A percentile compares a stretch with the other conserved stretches of the same genome.
Evolutionary conservation across 2,888 invertebrate species (phyloP).

Genomic region (Ecliptopera silaceata): DNA sequence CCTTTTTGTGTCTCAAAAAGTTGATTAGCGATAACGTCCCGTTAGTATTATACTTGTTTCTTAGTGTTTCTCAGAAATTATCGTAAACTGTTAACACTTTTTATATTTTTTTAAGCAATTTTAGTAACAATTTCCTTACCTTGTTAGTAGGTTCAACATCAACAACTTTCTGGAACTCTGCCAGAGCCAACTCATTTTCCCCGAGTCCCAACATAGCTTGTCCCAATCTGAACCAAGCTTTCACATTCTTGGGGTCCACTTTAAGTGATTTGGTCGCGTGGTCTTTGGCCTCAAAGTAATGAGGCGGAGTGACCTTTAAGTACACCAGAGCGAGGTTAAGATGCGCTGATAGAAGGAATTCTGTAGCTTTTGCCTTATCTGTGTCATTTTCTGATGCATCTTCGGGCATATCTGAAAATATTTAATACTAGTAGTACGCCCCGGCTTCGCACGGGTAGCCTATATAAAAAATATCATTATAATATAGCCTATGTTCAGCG

Average conservation of each 20-base stretch:
- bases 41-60: too few relatives aligned
- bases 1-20: too few relatives aligned
- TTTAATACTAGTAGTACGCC: too few relatives aligned
- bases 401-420: constrained; percentile 53
- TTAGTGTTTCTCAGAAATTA: too few relatives aligned
- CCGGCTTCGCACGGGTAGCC: too few relatives aligned
- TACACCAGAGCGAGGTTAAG: constrained; percentile 93
- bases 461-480: too few relatives aligned
- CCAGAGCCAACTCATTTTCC: constrained; percentile 89
- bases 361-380: constrained; percentile 50
- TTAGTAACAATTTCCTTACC: constrained; percentile 50
- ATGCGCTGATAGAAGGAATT: constrained; percentile 86
- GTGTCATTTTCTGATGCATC: constrained; percentile 55
- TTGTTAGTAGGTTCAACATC: constrained; percentile 92
- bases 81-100: too few relatives aligned
- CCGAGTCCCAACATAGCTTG: constrained; percentile 89
- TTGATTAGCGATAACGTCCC: too few relatives aligned
- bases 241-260: constrained; percentile 90
- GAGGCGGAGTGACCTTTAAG: constrained; percentile 88
- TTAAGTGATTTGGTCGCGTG: constrained; percentile 90
- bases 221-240: constrained; percentile 94
- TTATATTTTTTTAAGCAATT: too few relatives aligned
- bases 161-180: constrained; percentile 90
- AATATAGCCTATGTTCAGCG: too few relatives aligned
- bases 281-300: constrained; percentile 86